phyloP scores from a whole-genome alignment of 2,113 vertebrate genomes.

The Bos indicus region DNA sequence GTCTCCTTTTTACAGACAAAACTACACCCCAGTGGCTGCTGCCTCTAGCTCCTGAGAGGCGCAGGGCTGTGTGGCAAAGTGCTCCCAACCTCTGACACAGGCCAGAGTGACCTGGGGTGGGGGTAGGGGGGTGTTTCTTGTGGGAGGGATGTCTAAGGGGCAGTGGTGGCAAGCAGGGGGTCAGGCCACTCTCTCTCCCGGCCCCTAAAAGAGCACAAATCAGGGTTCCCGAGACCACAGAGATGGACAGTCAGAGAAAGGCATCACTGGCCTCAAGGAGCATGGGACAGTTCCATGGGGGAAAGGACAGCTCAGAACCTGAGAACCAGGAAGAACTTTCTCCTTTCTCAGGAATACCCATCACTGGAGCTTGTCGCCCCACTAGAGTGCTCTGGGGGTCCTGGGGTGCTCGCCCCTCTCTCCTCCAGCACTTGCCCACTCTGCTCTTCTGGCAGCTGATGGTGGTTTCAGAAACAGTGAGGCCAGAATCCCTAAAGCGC shows the following conservation, averaged over 20 bases:
- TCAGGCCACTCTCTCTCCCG: neutral
- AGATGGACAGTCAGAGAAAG: neutral
- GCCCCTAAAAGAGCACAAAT: neutral
- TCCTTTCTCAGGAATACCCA: neutral
- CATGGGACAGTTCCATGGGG: too few relatives aligned
- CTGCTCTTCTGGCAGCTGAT: neutral
- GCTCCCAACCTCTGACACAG: fast-evolving
- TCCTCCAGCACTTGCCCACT: neutral
- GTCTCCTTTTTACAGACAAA: neutral
- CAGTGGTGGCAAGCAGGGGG: neutral
- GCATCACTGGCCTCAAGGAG: neutral
- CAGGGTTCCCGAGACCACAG: neutral
- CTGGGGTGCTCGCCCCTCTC: too few relatives aligned
- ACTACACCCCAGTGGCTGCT: neutral
- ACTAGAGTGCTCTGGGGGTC: neutral
- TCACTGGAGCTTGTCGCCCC: neutral
- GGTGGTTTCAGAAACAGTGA: neutral
- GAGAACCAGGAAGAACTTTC: neutral
- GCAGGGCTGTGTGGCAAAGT: neutral
- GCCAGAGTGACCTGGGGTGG: neutral
- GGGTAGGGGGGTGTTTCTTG: neutral
- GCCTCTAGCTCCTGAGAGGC: neutral
- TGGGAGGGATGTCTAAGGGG: neutral
- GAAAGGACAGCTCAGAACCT: neutral
- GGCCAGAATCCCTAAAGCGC: neutral